A percentile compares a stretch with the other conserved stretches of the same genome.
Conservation (phyloP, 2,888 invertebrate genomes). For the Megastigmus dorsalis region DNA sequence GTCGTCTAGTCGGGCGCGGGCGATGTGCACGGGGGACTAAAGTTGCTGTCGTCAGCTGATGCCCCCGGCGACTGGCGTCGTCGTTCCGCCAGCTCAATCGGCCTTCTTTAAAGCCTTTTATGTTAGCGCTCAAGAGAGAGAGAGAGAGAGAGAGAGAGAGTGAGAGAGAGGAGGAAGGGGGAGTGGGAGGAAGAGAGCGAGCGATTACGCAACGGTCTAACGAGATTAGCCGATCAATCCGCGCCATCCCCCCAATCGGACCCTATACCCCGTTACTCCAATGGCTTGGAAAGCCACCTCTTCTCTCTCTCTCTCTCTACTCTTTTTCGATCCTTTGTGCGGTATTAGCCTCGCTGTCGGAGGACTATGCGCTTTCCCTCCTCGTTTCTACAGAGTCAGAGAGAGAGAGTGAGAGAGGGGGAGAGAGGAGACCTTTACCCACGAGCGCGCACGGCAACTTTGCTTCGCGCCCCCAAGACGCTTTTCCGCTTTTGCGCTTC, state of each 20-base stretch:
- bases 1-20: no score
- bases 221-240: conserved; percentile 47
- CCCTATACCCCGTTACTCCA: background rate
- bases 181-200: no score
- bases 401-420: background rate
- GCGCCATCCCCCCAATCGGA: conserved; percentile 2
- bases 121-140: no score
- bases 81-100: conserved; percentile 18
- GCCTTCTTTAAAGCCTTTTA: conserved; percentile 16
- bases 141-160: no score
- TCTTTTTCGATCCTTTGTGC: conserved; percentile 20
- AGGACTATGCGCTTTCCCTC: background rate
- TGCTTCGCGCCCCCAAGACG: conserved; percentile 9
- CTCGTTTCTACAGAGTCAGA: background rate
- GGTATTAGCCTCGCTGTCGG: no score
- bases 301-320: background rate
- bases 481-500: conserved; percentile 36
- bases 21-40: no score
- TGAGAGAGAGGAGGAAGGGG: no score
- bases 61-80: no score
- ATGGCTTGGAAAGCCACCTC: conserved; percentile 26
- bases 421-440: background rate
- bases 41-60: conserved; percentile 19
- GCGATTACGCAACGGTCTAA: conserved; percentile 35
- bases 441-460: conserved; percentile 15